These are phyloP conservation scores for Sycon ciliatum DNA, from an alignment of 37 sponge, comb jelly and placozoan genomes.

Conservation along the genomic window DNA sequence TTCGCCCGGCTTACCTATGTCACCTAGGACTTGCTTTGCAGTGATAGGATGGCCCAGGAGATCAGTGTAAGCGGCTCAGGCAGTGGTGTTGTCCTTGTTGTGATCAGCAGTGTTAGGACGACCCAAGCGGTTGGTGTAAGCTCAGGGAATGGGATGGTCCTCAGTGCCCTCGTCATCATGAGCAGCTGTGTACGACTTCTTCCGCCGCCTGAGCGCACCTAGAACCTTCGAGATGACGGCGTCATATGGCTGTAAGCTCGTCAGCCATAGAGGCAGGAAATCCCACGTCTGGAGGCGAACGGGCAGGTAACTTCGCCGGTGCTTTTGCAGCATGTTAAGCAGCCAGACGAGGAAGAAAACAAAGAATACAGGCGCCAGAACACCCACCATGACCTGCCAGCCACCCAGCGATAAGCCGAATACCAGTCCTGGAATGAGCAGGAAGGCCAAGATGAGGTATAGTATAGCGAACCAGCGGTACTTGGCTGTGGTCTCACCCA, in stretches of 20 bases:
- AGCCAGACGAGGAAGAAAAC: constrained; percentile 2
- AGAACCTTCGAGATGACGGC: too few relatives aligned
- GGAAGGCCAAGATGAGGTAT: constrained; percentile 32
- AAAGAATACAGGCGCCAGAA: constrained; percentile 12
- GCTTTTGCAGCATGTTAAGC: constrained; percentile 25
- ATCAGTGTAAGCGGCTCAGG: too few relatives aligned
- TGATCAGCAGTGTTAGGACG: too few relatives aligned
- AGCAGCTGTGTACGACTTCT: too few relatives aligned
- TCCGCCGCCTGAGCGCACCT: too few relatives aligned
- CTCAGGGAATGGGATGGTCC: too few relatives aligned
- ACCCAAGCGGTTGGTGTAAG: too few relatives aligned
- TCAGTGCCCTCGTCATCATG: too few relatives aligned
- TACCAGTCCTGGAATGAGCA: constrained; percentile 22
- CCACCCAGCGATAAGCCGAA: constrained; percentile 29
- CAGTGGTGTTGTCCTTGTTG: too few relatives aligned
- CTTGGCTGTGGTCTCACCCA: constrained; percentile 39
- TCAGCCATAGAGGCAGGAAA: constrained; percentile 23
- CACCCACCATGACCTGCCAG: constrained; percentile 13
- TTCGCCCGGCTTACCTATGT: too few relatives aligned
- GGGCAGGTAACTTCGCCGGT: constrained; percentile 14
- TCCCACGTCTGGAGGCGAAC: constrained; percentile 27
- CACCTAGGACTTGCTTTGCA: too few relatives aligned
- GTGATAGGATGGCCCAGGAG: too few relatives aligned
- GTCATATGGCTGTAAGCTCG: constrained; percentile 30
- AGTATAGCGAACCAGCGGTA: constrained; percentile 39